Conservation (phyloP, 2,113 vertebrate genomes). For the Tragelaphus strepsiceros region DNA sequence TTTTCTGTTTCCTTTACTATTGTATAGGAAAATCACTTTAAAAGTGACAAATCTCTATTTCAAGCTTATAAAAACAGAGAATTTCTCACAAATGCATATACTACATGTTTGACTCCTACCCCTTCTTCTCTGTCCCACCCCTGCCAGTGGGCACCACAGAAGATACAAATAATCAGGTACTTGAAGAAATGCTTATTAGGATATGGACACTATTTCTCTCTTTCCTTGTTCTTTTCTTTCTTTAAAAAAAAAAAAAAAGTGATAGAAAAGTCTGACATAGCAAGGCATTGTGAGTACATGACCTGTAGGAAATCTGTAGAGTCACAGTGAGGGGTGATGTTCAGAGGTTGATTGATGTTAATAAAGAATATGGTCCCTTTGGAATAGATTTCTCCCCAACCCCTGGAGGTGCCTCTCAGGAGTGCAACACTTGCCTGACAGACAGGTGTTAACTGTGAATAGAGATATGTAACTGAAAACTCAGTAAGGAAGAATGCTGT, state of each 20-base stretch:
- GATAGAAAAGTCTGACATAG: background rate
- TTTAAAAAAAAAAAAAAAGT: background rate
- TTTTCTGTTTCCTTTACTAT: background rate
- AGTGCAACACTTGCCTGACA: slow-evolving; percentile 13
- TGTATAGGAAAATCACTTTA: background rate
- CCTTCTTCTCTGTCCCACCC: background rate
- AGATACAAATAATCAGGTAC: background rate
- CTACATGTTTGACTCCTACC: background rate
- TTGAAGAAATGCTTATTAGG: background rate
- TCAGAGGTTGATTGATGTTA: background rate
- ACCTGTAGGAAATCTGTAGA: background rate
- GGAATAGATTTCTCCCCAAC: slow-evolving; percentile 3
- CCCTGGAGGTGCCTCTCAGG: background rate
- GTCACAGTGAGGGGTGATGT: background rate
- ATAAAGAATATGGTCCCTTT: slow-evolving; percentile 20
- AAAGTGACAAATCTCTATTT: background rate
- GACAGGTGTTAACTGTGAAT: slow-evolving; percentile 1
- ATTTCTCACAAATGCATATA: background rate
- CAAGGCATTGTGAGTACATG: background rate
- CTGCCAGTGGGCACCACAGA: background rate
- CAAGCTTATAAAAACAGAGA: background rate
- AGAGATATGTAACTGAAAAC: background rate
- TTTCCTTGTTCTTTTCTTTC: too few species aligned
- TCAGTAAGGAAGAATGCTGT: background rate
- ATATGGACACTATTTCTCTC: background rate